Conservation (phyloP, 2,888 invertebrate species). For the Sceliomorpha sp. region DNA sequence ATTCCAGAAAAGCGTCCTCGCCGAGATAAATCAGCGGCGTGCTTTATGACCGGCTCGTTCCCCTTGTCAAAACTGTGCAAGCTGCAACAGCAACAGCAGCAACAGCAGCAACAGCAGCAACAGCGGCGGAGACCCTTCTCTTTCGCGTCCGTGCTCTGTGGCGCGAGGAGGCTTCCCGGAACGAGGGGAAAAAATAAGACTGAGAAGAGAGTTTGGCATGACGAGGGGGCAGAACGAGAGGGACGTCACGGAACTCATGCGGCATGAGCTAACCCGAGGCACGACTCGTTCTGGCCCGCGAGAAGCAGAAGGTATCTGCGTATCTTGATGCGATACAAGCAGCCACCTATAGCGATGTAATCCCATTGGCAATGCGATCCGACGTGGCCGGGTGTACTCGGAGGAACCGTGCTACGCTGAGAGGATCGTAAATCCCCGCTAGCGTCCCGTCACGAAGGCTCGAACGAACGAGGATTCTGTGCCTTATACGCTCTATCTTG, state of each 20-base stretch:
- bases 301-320: constrained; percentile 65
- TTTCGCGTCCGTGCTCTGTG: constrained; percentile 53
- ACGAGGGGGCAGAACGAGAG: constrained; percentile 49
- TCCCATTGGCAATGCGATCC: constrained; percentile 77
- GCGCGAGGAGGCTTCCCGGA: constrained; percentile 69
- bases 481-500: constrained; percentile 63
- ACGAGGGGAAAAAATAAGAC: constrained; percentile 68
- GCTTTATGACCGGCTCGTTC: too few species aligned
- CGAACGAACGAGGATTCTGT: constrained; percentile 67
- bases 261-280: constrained; percentile 72
- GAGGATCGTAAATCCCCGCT: constrained; percentile 76
- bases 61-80: too few species aligned
- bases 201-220: constrained; percentile 60
- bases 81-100: too few species aligned
- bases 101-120: too few species aligned
- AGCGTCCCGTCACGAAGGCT: constrained; percentile 73
- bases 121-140: constrained; percentile 54
- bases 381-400: constrained; percentile 70
- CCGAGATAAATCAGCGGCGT: too few species aligned
- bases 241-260: constrained; percentile 77
- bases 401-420: constrained; percentile 71
- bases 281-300: constrained; percentile 67
- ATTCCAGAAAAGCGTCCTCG: too few species aligned
- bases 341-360: constrained; percentile 73
- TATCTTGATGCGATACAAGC: constrained; percentile 73